Percentiles rank a stretch among this genome's conserved stretches.
These are phyloP conservation scores for Florisuga fusca DNA, from an alignment of 2,797 vertebrate species.

Conservation along the genomic window DNA sequence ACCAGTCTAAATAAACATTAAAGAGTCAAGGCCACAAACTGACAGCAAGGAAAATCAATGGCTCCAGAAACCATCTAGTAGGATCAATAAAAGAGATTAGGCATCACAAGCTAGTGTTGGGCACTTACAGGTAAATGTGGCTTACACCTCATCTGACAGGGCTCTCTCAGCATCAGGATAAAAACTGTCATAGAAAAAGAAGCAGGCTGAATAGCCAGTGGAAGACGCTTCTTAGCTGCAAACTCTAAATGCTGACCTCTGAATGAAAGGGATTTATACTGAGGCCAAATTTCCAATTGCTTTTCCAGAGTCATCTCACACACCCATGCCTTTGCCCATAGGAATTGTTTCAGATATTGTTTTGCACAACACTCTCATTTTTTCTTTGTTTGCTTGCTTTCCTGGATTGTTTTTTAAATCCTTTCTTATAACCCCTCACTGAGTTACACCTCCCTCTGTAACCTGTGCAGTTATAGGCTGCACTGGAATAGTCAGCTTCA, in stretches of 20 bases:
- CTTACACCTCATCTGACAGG: slow-evolving; percentile 75
- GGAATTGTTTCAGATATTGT: slow-evolving; percentile 31
- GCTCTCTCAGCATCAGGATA: slow-evolving; percentile 67
- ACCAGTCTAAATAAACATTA: slow-evolving; percentile 85
- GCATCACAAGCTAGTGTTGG: slow-evolving; percentile 71
- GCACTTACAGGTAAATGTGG: slow-evolving; percentile 79
- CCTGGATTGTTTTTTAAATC: slow-evolving; percentile 5
- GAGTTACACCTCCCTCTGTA: background rate
- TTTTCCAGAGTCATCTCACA: slow-evolving; percentile 55
- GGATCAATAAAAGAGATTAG: slow-evolving; percentile 86
- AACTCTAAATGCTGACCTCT: slow-evolving; percentile 71
- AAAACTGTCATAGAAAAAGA: slow-evolving; percentile 76
- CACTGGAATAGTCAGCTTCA: background rate
- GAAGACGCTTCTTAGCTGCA: slow-evolving; percentile 32
- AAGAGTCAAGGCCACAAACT: slow-evolving; percentile 83
- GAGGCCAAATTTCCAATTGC: slow-evolving; percentile 62
- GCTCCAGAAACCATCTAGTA: slow-evolving; percentile 80
- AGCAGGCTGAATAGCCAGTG: slow-evolving; percentile 40
- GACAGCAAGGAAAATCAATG: slow-evolving; percentile 84
- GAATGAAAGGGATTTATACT: slow-evolving; percentile 65
- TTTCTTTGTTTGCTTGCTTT: slow-evolving; percentile 27
- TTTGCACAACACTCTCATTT: slow-evolving; percentile 1
- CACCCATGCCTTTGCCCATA: slow-evolving; percentile 25
- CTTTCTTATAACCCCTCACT: background rate
- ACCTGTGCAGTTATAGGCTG: background rate